Conservation (phyloP, 2,113 vertebrate species). For the Cnemophilus loriae region DNA sequence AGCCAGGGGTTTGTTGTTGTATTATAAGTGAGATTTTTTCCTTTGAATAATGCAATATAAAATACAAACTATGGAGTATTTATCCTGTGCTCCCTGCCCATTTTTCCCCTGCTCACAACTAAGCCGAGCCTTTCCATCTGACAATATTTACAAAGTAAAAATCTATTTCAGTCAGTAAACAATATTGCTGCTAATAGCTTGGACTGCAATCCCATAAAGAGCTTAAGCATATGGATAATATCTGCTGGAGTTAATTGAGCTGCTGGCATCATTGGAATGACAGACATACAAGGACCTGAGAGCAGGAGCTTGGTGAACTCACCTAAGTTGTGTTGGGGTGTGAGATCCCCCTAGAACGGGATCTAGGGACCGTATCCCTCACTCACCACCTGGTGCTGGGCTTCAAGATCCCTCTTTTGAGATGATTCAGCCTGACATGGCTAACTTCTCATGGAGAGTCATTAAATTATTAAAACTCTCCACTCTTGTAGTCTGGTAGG, state of each 20-base stretch:
- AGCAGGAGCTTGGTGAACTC: not conserved
- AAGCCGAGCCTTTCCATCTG: not conserved
- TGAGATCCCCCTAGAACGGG: not conserved
- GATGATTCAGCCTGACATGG: not conserved
- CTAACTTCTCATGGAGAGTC: not conserved
- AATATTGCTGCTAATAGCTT: not conserved
- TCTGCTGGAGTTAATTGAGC: constrained; percentile 33
- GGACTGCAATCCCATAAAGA: not conserved
- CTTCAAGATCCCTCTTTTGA: not conserved
- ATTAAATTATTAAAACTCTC: not conserved
- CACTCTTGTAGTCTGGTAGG: not conserved
- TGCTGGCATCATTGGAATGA: not conserved
- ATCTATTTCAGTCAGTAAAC: constrained; percentile 6
- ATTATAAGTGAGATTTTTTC: not conserved
- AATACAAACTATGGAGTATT: not conserved
- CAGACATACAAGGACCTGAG: not conserved
- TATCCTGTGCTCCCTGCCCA: not conserved
- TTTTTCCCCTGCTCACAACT: not conserved
- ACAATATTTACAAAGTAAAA: not conserved
- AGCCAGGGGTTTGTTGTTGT: not conserved
- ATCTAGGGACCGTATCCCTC: not conserved
- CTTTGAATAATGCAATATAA: not conserved
- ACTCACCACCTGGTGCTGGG: not conserved
- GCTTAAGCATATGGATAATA: constrained; percentile 28
- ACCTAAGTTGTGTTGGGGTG: not conserved